These are phyloP conservation scores for Phorcus lineatus DNA, from an alignment of 2,888 invertebrate species.

Conservation along the genomic window DNA sequence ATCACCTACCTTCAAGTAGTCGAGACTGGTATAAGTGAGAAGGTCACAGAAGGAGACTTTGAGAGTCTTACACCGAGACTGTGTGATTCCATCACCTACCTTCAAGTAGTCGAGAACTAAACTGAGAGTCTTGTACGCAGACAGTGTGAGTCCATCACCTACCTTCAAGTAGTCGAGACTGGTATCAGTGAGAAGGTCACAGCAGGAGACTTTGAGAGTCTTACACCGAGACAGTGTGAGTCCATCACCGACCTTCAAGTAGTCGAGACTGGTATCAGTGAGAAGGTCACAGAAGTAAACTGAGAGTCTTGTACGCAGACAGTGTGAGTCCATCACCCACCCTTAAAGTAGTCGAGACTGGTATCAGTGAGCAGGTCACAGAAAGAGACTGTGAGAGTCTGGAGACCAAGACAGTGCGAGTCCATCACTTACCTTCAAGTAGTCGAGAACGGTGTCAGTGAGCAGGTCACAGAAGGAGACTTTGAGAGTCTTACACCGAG, in stretches of 20 bases:
- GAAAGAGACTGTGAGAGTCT: slow-evolving; percentile 53
- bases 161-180: slow-evolving; percentile 53
- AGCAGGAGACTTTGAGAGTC: slow-evolving; percentile 54
- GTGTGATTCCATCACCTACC: slow-evolving; percentile 44
- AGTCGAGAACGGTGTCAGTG: slow-evolving; percentile 49
- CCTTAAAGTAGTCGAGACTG: slow-evolving; percentile 51
- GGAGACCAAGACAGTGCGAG: slow-evolving; percentile 39
- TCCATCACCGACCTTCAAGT: slow-evolving; percentile 46
- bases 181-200: slow-evolving; percentile 56
- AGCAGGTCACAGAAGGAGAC: slow-evolving; percentile 61
- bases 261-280: slow-evolving; percentile 49
- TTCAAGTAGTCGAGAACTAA: slow-evolving; percentile 53
- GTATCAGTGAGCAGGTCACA: slow-evolving; percentile 57
- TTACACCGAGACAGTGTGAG: slow-evolving; percentile 32
- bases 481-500: slow-evolving; percentile 42
- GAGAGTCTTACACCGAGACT: slow-evolving; percentile 47
- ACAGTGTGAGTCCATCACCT: too few relatives aligned
- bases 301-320: slow-evolving; percentile 44
- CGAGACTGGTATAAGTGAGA: slow-evolving; percentile 51
- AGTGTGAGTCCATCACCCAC: slow-evolving; percentile 31
- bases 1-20: slow-evolving; percentile 50
- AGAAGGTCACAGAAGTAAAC: slow-evolving; percentile 61
- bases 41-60: slow-evolving; percentile 61
- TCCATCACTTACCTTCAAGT: slow-evolving; percentile 46
- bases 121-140: slow-evolving; percentile 41